Conservation (phyloP, 2,797 vertebrate species). For the Eptatretus atami region DNA sequence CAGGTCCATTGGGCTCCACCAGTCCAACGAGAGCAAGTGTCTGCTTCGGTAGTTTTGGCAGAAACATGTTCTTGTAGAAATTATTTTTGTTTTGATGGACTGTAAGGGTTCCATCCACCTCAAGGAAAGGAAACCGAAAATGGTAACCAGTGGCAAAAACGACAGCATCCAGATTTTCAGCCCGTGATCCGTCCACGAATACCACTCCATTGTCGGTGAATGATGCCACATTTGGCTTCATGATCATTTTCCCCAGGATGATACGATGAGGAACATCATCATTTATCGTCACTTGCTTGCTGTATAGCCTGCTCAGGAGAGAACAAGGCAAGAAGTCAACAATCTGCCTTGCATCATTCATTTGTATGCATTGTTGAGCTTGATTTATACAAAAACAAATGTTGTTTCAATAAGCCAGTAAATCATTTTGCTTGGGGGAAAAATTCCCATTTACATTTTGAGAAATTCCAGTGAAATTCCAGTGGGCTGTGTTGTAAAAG, state of each 20-base stretch:
- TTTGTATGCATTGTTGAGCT: no score
- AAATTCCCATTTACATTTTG: no score
- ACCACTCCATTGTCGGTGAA: slow-evolving; percentile 21
- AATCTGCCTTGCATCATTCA: no score
- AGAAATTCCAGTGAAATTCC: no score
- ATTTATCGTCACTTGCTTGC: slow-evolving; percentile 23
- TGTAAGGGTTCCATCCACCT: slow-evolving; percentile 14
- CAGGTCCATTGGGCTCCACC: slow-evolving; percentile 25
- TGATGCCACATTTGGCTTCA: slow-evolving; percentile 22
- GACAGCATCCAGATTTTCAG: slow-evolving; percentile 22
- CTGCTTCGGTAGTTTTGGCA: slow-evolving; percentile 16
- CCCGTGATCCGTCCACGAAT: slow-evolving; percentile 24
- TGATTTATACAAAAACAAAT: no score
- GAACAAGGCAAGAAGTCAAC: no score
- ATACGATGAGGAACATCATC: slow-evolving; percentile 32
- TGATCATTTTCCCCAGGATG: slow-evolving; percentile 21
- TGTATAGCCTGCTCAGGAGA: slow-evolving; percentile 9
- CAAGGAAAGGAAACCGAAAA: slow-evolving; percentile 28
- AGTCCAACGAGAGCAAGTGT: slow-evolving; percentile 27
- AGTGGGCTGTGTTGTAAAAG: no score
- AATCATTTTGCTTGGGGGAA: no score
- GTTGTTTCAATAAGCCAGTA: no score
- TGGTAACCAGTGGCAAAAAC: slow-evolving; percentile 35
- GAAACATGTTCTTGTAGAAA: slow-evolving; percentile 32
- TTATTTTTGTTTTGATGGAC: slow-evolving; percentile 20